These are phyloP conservation scores for Scylla paramamosain DNA, from an alignment of 1,140 invertebrate genomes.

Conservation along the genomic window DNA sequence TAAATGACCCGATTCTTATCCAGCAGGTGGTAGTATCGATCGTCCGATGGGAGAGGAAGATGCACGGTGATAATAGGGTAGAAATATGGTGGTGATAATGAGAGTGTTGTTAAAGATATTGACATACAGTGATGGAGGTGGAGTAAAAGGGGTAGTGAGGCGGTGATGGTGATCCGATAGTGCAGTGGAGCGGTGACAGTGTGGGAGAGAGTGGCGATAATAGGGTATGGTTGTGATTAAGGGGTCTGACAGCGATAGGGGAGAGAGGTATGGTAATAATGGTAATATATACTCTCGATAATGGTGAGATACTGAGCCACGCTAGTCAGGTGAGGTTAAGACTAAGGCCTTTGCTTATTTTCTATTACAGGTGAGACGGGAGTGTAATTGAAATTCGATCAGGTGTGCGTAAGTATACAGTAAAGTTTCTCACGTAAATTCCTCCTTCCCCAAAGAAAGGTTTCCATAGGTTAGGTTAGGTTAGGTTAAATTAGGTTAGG, in stretches of 20 bases:
- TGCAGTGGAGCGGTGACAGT: neutral
- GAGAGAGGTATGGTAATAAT: neutral
- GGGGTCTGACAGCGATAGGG: neutral
- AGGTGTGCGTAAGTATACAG: neutral
- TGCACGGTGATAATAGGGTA: too few species aligned
- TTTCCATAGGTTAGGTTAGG: neutral
- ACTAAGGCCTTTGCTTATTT: neutral
- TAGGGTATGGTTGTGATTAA: slow-evolving; percentile 2
- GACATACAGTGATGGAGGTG: neutral
- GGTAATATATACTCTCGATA: neutral
- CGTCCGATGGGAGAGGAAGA: too few species aligned
- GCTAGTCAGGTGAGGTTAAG: neutral
- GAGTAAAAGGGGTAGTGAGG: neutral
- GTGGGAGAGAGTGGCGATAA: neutral
- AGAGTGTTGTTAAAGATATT: neutral
- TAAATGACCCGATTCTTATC: too few species aligned
- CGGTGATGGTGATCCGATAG: too few species aligned
- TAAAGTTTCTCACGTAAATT: too few species aligned
- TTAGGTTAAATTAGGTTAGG: neutral
- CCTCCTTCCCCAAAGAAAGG: neutral
- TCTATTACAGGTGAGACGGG: neutral
- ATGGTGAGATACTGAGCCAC: neutral
- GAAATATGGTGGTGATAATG: neutral
- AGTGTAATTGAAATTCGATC: neutral
- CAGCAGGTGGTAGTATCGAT: neutral